Conservation (phyloP, 2,888 invertebrate genomes). For the Terebella lapidaria region DNA sequence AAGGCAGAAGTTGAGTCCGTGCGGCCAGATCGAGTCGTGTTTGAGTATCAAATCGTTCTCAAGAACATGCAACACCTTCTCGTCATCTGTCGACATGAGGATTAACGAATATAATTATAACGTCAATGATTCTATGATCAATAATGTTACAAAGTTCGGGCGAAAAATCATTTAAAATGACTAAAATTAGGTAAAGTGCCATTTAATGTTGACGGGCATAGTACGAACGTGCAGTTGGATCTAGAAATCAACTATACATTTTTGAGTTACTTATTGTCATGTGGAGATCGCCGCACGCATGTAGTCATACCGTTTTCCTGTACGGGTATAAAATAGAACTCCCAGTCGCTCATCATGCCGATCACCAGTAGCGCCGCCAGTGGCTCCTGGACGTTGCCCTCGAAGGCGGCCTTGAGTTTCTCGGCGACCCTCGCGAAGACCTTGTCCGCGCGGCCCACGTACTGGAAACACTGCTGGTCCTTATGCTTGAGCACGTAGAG, state of each 20-base stretch:
- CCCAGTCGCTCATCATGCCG: slow-evolving; percentile 26
- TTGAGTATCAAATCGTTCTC: slow-evolving; percentile 29
- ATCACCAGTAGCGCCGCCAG: slow-evolving; percentile 25
- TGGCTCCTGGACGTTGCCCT: slow-evolving; percentile 17
- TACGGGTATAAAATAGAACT: slow-evolving; percentile 28
- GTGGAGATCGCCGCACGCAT: too few relatives aligned
- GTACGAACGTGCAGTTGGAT: too few relatives aligned
- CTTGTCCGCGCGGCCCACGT: slow-evolving; percentile 20
- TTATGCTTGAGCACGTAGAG: slow-evolving; percentile 29
- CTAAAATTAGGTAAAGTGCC: too few relatives aligned
- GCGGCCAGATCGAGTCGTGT: slow-evolving; percentile 30
- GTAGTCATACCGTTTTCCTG: slow-evolving; percentile 12
- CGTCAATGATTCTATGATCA: not conserved
- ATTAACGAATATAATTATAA: too few relatives aligned
- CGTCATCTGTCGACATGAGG: slow-evolving; percentile 20
- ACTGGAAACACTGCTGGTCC: slow-evolving; percentile 26
- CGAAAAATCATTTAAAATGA: not conserved
- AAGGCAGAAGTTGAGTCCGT: slow-evolving; percentile 27
- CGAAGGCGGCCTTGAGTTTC: slow-evolving; percentile 23
- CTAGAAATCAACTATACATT: too few relatives aligned
- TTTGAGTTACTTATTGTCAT: too few relatives aligned
- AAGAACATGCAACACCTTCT: slow-evolving; percentile 21
- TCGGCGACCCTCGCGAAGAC: slow-evolving; percentile 22
- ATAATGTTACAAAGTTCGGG: not conserved
- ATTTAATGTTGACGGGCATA: too few relatives aligned